These are phyloP conservation scores for Chaetogeoica ovagalla DNA, from an alignment of 2,888 invertebrate species.

Conservation along the genomic window DNA sequence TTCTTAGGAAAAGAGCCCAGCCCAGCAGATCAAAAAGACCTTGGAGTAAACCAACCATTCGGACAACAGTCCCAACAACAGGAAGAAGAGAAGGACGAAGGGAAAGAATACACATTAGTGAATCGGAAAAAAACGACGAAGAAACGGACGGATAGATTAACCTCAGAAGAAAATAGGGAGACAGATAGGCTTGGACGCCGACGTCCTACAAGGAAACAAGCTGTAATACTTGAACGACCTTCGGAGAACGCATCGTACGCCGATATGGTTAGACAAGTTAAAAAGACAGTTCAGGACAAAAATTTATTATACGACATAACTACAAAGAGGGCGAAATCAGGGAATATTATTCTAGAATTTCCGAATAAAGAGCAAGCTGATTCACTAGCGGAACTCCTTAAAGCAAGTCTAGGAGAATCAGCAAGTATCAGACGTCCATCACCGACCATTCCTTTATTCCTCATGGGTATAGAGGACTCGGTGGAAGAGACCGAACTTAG, in stretches of 20 bases:
- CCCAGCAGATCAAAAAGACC: too few relatives aligned
- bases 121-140: neutral
- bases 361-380: neutral
- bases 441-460: neutral
- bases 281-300: neutral
- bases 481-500: neutral
- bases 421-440: conserved; percentile 4
- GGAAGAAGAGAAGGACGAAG: neutral
- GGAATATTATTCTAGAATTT: neutral
- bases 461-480: neutral
- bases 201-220: neutral
- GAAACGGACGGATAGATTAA: neutral
- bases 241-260: neutral
- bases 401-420: neutral
- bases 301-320: neutral
- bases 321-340: neutral
- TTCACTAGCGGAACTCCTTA: neutral
- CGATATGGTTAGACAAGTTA: conserved; percentile 1
- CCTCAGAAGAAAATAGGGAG: neutral
- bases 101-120: neutral
- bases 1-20: neutral
- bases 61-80: neutral
- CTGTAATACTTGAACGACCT: neutral
- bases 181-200: neutral
- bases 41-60: too few relatives aligned